Base-by-base conservation (phyloP, 2,888 invertebrate genomes). In the Hypselothyrea guttata region DNA sequence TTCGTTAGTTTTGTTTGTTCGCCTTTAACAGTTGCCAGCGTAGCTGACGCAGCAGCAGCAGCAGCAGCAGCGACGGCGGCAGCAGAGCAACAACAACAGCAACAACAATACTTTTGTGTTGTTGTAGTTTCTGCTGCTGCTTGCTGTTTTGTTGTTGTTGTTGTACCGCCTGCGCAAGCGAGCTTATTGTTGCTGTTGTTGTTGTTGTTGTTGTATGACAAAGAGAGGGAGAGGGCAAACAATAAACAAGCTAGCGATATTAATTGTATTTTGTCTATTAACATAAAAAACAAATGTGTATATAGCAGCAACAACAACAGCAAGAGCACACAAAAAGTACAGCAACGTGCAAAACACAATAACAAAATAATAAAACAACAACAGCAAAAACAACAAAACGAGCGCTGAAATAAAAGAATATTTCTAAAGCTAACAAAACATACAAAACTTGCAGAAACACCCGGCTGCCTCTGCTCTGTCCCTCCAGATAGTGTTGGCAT, bases 371-470 rank as follows among this genome's bases (percentile, higher is more conserved):
- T 44, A 16, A 52, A 40, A 40, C 22, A 65, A 53, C 9, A 61
- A 52, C 44, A 67, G 45, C 35, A 73, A 77, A 57, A 61, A 62
- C 48, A 73, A 65, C 59, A 66, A 42, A 76, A 54, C 63, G 59
- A 44, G 40, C 42, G 45, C 22, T 49, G 33, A 11, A 41, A 41
- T 18, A 62, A 53, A n/a, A 61, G 52, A 64, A 66, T 83, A 84
- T 78, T 84, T 78, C 84, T 78, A 84, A 81, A 84, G 81, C 77
- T 81, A 78, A 78, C 81, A 78, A 84, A 84, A 78, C 75, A 76
- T 70, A 75, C 78, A 71, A 82, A 83, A 81, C 81, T 84, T 84
- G 78, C 84, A 78, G 81, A 84, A 84, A 82, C 71, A 57, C 82
- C 77, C 77, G 75, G 59, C 70, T 37, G 54, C 40, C 11, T 12